Conservation (phyloP, 2,888 invertebrate species). For the Endotricha flammealis region DNA sequence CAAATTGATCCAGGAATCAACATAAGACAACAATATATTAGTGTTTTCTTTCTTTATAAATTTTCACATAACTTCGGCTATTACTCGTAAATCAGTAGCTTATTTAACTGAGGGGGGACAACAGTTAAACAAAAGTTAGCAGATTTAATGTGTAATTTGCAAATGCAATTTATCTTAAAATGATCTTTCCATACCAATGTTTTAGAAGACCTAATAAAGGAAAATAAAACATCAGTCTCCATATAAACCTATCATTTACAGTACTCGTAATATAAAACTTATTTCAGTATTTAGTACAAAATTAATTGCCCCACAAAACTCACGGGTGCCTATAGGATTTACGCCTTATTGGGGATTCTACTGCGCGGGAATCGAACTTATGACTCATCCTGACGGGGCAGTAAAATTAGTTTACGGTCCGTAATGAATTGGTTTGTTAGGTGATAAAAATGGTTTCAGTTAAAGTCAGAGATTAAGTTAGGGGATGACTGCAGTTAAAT, state of each 20-base stretch:
- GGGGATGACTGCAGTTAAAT: conserved; percentile 5
- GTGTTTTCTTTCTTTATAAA: too few species aligned
- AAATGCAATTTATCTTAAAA: too few species aligned
- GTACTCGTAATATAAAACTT: conserved; percentile 50
- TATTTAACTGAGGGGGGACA: too few species aligned
- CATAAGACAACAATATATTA: too few species aligned
- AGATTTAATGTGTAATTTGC: too few species aligned
- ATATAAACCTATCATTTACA: conserved; percentile 22
- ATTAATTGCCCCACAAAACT: conserved; percentile 63
- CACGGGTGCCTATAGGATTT: conserved; percentile 33
- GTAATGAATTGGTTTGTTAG: conserved; percentile 10
- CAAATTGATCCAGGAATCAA: too few species aligned
- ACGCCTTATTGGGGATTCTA: conserved; percentile 49
- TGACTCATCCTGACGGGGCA: conserved; percentile 7
- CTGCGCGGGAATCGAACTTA: conserved; percentile 8
- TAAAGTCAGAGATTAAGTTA: not conserved
- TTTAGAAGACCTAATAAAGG: too few species aligned
- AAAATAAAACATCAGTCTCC: too few species aligned
- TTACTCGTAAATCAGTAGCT: too few species aligned
- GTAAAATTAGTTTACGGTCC: conserved; percentile 8
- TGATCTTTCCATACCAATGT: too few species aligned
- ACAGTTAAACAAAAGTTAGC: too few species aligned
- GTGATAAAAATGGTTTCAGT: conserved; percentile 6
- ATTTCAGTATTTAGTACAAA: conserved; percentile 67
- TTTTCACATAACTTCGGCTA: too few species aligned